phyloP scores from a whole-genome alignment of 2,113 vertebrate genomes.

The Oncorhynchus keta region DNA sequence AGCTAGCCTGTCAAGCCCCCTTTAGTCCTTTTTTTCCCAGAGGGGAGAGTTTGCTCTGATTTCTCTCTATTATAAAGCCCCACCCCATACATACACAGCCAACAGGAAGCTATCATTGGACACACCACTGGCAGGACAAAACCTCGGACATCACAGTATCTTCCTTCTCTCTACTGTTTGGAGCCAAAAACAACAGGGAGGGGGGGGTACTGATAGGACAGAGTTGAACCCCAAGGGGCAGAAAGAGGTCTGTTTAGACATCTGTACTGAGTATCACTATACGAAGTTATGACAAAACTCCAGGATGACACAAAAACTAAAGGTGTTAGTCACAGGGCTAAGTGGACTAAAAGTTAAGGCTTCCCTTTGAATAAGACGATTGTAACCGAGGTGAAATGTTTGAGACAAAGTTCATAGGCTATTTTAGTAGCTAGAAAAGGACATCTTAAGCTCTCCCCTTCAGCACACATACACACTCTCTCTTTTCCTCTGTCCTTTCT shows the following conservation, averaged over 20 bases:
- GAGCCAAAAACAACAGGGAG: conserved; percentile 20
- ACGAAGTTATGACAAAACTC: neutral
- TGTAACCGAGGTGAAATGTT: too few species aligned
- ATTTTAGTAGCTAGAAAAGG: too few species aligned
- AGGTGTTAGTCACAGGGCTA: neutral
- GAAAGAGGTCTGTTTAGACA: neutral
- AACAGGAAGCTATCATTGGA: conserved; percentile 33
- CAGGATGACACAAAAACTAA: neutral
- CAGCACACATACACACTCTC: neutral
- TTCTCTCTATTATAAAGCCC: conserved; percentile 57
- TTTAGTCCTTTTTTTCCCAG: neutral
- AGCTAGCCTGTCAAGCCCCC: neutral
- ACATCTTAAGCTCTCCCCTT: too few species aligned
- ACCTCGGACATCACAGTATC: neutral
- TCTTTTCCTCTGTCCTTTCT: neutral
- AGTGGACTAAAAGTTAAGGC: neutral
- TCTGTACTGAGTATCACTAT: neutral
- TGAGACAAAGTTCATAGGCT: too few species aligned
- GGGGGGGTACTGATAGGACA: conserved; percentile 15
- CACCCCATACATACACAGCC: conserved; percentile 18
- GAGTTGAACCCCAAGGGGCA: too few species aligned
- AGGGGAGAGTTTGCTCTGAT: conserved; percentile 67
- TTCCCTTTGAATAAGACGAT: neutral
- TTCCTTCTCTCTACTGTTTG: conserved; percentile 34
- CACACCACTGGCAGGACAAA: conserved; percentile 5